Evolutionary conservation across 2,888 invertebrate species (phyloP), one percentile per base, ranked within the genome.

Genomic region (Macrophya annulata): DNA sequence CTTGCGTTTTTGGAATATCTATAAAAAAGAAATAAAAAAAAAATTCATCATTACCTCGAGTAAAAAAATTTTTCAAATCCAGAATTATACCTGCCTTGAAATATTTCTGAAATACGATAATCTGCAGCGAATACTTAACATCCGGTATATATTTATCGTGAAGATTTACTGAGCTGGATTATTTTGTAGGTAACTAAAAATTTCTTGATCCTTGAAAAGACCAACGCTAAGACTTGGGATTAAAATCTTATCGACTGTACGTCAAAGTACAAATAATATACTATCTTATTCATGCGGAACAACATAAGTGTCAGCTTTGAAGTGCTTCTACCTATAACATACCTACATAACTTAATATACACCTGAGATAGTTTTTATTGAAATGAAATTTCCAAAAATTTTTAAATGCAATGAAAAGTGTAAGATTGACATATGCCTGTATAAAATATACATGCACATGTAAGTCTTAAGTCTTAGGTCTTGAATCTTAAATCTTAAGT

Each of bases 261-360:
- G n/a, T 6, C 6, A 5, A 6, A 25, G 25, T 62, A 25, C 10
- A 25, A 62, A 25, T 62, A 25, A 62, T 62, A 4, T 21, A 62
- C 12, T 25, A 62, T 62, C 62, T 25, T 25, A 25, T 62, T 62
- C 25, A 25, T 12, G 55, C n/a, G 25, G 25, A 9, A 62, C 62
- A 62, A 62, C 62, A 48, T 48, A n/a, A 55, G 55, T 55, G 8
- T 55, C n/a, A 55, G 55, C 55, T 55, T 55, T n/a, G n/a, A 55
- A n/a, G 17, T n/a, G 55, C 55, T 55, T n/a, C 6, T 31, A 31
- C 31, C 8, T 8, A n/a, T 55, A 8, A 55, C n/a, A n/a, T n/a
- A n/a, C n/a, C n/a, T 6, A 55, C n/a, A 6, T 6, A 10, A n/a
- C 55, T 8, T 55, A 6, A 43, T 43, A 17, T n/a, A 62, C 3